A percentile compares a stretch with the other conserved stretches of the same genome.
These are phyloP conservation scores for Indicator indicator DNA, from an alignment of 2,113 vertebrate species.

Conservation along the genomic window DNA sequence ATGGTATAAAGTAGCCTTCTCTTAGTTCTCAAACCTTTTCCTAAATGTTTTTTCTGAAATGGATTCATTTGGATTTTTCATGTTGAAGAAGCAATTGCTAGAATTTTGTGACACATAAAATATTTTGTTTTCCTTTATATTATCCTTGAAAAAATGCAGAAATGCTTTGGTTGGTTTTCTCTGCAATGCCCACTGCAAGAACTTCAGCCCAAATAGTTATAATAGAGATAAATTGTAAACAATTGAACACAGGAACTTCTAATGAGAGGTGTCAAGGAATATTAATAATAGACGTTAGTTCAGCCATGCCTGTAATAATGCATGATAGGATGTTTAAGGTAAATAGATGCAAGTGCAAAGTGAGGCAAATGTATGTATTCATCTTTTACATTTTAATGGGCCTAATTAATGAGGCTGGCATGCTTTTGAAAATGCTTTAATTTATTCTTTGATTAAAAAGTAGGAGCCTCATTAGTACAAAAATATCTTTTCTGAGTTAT, in stretches of 20 bases:
- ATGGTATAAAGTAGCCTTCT: neutral
- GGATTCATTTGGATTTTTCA: neutral
- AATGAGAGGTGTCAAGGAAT: constrained; percentile 38
- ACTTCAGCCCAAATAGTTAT: neutral
- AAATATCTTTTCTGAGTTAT: constrained; percentile 60
- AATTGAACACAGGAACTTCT: neutral
- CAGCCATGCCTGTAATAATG: constrained; percentile 29
- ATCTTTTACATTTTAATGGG: constrained; percentile 64
- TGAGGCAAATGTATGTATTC: constrained; percentile 42
- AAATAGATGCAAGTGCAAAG: constrained; percentile 20
- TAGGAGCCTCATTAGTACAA: constrained; percentile 56
- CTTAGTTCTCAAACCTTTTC: neutral
- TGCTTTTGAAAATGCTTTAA: constrained; percentile 56
- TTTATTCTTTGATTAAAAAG: constrained; percentile 67
- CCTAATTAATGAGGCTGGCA: constrained; percentile 64
- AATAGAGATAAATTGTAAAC: constrained; percentile 38
- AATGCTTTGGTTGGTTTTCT: neutral
- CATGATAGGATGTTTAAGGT: constrained; percentile 44
- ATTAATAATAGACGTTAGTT: constrained; percentile 38
- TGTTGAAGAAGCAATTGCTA: neutral
- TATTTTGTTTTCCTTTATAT: neutral
- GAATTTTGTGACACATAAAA: neutral
- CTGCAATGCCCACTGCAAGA: neutral
- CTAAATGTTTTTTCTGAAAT: neutral
- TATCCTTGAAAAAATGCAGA: neutral